Percentiles rank a stretch among this genome's conserved stretches.
phyloP scores from a whole-genome alignment of 2,797 vertebrate species.

The Philypnodon macrostomus region DNA sequence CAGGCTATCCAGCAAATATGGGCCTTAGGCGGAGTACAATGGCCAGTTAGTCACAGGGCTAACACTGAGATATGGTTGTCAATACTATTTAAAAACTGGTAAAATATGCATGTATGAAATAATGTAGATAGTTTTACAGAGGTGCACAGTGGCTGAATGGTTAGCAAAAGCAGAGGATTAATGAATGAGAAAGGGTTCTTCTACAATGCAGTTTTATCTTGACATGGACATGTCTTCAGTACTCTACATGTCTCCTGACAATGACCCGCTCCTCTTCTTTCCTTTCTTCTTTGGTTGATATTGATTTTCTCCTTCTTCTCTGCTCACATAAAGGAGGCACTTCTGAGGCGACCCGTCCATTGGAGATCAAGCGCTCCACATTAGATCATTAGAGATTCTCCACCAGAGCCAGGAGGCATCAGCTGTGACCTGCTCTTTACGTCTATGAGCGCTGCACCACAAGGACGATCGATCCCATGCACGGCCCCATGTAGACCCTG shows the following conservation, averaged over 20 bases:
- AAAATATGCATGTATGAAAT: no score
- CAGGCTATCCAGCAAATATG: no score
- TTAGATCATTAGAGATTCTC: conserved; percentile 45
- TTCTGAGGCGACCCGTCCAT: conserved; percentile 56
- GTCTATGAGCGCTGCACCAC: conserved; percentile 44
- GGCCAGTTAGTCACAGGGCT: no score
- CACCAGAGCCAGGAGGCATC: conserved; percentile 19
- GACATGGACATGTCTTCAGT: no score
- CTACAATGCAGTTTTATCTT: no score
- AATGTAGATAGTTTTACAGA: no score
- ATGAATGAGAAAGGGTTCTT: no score
- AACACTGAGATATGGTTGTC: no score
- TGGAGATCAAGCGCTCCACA: conserved; percentile 46
- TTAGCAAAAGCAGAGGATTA: no score
- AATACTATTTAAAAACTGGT: no score
- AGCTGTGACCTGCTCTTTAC: conserved; percentile 23
- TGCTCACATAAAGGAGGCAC: conserved; percentile 54
- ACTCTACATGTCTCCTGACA: neutral
- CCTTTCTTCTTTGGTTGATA: conserved; percentile 4
- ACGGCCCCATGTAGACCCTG: conserved; percentile 50
- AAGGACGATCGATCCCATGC: conserved; percentile 31
- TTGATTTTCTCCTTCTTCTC: conserved; percentile 32
- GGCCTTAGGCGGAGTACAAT: no score
- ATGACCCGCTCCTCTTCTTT: neutral
- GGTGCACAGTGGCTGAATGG: no score